A percentile compares a stretch with the other conserved stretches of the same genome.
Evolutionary conservation across 2,113 vertebrate genomes (phyloP).

Genomic region (Petrocephalus zakoni): DNA sequence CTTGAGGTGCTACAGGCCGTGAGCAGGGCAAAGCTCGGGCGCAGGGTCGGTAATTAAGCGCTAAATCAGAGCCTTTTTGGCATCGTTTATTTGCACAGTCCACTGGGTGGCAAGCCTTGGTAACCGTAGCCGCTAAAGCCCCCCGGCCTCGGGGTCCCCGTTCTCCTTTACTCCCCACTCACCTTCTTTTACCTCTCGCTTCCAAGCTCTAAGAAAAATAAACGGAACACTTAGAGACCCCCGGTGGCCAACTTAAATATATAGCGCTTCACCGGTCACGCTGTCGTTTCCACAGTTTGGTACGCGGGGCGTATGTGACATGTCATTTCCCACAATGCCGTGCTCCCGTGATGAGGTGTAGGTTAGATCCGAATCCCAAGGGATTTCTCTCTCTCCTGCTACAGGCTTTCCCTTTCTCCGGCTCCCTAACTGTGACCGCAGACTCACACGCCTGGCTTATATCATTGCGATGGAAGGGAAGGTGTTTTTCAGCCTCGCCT

Average conservation of each 20-base stretch:
- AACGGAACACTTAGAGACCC: constrained; percentile 36
- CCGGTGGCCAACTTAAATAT: constrained; percentile 45
- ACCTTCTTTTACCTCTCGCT: constrained; percentile 23
- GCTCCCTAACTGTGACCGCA: constrained; percentile 65
- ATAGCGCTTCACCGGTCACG: constrained; percentile 28
- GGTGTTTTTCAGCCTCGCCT: constrained; percentile 64
- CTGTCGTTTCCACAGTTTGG: constrained; percentile 34
- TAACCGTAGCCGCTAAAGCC: constrained; percentile 21
- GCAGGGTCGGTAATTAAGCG: not conserved
- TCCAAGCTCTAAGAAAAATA: constrained; percentile 47
- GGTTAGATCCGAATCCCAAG: constrained; percentile 47
- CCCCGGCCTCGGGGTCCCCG: constrained; percentile 3
- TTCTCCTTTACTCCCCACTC: constrained; percentile 29
- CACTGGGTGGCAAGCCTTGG: constrained; percentile 3
- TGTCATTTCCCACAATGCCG: constrained; percentile 32
- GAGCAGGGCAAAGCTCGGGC: not conserved
- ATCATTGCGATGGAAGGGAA: constrained; percentile 65
- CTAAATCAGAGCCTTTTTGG: constrained; percentile 5
- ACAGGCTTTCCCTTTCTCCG: constrained; percentile 51
- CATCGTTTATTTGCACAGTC: constrained; percentile 20
- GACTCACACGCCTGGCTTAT: constrained; percentile 75
- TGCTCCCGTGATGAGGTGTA: constrained; percentile 20
- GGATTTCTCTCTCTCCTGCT: constrained; percentile 44
- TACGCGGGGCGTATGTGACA: constrained; percentile 32
- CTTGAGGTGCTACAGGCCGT: not conserved